A percentile compares a stretch with the other conserved stretches of the same genome.
Evolutionary conservation across 2,113 vertebrate species (phyloP).

Genomic region (Upupa epops): DNA sequence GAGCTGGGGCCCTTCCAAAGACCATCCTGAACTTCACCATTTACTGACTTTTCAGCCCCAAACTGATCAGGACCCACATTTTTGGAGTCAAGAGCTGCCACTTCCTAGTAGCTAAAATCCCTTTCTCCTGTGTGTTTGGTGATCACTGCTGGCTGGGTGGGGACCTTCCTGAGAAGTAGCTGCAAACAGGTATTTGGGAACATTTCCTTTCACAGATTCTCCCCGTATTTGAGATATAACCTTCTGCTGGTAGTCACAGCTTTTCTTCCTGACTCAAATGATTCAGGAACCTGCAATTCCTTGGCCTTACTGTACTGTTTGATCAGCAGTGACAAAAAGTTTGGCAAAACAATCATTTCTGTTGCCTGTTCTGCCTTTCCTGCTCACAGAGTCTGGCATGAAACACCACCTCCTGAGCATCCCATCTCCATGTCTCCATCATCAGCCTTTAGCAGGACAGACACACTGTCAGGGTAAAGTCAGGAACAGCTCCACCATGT

Average conservation of each 20-base stretch:
- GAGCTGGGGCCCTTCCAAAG: not conserved
- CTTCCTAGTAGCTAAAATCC: not conserved
- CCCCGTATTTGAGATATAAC: not conserved
- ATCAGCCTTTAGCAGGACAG: not conserved
- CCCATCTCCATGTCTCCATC: not conserved
- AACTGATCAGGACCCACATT: not conserved
- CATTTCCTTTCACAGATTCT: not conserved
- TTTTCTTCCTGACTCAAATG: not conserved
- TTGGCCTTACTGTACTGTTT: not conserved
- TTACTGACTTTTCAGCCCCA: not conserved
- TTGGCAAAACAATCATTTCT: not conserved
- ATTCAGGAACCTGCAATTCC: not conserved
- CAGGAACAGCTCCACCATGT: not conserved
- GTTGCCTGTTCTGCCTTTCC: not conserved
- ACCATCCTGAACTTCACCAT: not conserved
- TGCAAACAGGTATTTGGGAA: not conserved
- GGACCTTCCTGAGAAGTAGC: not conserved
- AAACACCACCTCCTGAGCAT: not conserved
- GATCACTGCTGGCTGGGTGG: not conserved
- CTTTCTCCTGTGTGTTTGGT: not conserved
- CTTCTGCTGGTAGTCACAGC: not conserved
- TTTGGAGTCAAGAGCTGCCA: not conserved
- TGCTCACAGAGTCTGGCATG: fast-evolving
- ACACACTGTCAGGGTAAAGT: not conserved
- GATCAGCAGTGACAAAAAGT: not conserved